Evolutionary conservation across 1,140 invertebrate species (phyloP).

Genomic region (Drosophila kohkoa): DNA sequence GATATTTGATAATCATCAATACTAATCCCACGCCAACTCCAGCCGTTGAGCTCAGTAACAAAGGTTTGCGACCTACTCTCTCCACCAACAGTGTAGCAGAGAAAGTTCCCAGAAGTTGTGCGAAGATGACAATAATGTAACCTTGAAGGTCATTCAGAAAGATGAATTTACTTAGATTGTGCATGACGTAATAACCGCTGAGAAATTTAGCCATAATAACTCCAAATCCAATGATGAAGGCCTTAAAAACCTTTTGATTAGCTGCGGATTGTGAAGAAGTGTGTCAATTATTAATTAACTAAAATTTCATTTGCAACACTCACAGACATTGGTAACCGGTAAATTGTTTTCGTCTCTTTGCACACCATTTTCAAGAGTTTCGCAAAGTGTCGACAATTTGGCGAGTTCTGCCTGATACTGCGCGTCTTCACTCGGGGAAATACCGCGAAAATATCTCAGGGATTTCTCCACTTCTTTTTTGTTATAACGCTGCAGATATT

Average conservation of each 20-base stretch:
- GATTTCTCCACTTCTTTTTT: conserved; percentile 52
- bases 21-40: conserved; percentile 40
- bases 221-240: conserved; percentile 47
- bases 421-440: conserved; percentile 13
- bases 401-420: conserved; percentile 47
- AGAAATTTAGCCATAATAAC: conserved; percentile 78
- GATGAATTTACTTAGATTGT: conserved; percentile 85
- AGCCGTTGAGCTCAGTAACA: conserved; percentile 40
- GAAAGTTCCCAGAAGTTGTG: conserved; percentile 85
- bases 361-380: neutral
- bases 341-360: neutral
- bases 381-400: conserved; percentile 19
- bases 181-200: conserved; percentile 77
- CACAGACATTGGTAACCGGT: conserved; percentile 44
- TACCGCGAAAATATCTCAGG: conserved; percentile 52
- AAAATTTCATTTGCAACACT: neutral
- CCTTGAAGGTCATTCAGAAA: conserved; percentile 84
- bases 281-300: neutral
- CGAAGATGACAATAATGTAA: conserved; percentile 90
- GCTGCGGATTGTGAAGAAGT: conserved; percentile 9
- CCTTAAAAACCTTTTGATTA: conserved; percentile 40
- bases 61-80: conserved; percentile 81
- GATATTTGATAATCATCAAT: conserved; percentile 17
- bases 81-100: conserved; percentile 85
- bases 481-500: conserved; percentile 85